Evolutionary conservation across 2,113 vertebrate species (phyloP).

Genomic region (Pavo muticus): DNA sequence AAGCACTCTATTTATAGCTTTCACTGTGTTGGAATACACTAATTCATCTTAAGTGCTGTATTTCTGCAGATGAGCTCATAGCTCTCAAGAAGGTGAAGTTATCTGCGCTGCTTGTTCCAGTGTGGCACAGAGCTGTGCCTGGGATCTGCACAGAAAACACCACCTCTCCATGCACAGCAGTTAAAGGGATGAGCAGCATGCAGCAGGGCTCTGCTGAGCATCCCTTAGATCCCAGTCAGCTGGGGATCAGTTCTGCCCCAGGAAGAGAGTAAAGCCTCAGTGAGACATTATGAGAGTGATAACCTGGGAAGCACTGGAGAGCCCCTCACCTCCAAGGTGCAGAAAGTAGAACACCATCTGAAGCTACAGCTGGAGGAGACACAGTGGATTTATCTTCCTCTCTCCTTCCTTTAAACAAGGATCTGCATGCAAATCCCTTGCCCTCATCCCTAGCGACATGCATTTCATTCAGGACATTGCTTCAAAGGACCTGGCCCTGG

Average conservation of each 20-base stretch:
- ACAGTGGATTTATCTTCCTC: background rate
- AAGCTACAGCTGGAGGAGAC: background rate
- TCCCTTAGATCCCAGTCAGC: background rate
- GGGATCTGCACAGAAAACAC: background rate
- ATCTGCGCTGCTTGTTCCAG: background rate
- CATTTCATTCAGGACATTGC: background rate
- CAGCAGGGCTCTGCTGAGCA: background rate
- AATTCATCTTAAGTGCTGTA: constrained; percentile 70
- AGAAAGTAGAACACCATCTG: background rate
- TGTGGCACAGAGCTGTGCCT: fast-evolving
- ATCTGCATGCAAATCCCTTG: background rate
- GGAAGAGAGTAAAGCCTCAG: fast-evolving
- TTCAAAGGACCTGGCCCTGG: background rate
- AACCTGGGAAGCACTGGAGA: background rate
- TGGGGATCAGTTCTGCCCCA: background rate
- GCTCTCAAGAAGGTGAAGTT: constrained; percentile 22
- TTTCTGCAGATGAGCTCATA: constrained; percentile 54
- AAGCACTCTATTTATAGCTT: constrained; percentile 65
- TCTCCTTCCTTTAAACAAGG: background rate
- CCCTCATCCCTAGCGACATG: background rate
- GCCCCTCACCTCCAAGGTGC: background rate
- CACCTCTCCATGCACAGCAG: background rate
- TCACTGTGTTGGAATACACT: constrained; percentile 68
- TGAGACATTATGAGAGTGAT: background rate
- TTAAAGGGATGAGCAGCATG: background rate